phyloP scores from a whole-genome alignment of 2,113 vertebrate species.

The Pangasianodon gigas region DNA sequence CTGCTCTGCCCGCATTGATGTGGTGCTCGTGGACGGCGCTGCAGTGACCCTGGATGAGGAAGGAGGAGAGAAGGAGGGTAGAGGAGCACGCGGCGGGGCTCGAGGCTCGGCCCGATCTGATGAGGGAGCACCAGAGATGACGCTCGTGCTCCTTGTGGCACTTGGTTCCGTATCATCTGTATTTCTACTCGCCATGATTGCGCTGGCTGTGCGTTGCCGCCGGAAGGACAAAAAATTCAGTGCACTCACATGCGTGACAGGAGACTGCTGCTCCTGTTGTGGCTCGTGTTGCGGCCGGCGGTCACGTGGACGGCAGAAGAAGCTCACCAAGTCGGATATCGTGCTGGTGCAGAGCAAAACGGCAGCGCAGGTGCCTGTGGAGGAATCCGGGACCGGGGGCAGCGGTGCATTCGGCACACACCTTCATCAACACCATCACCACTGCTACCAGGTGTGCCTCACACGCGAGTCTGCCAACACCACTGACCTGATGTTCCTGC shows the following conservation, averaged over 20 bases:
- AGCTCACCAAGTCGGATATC: constrained; percentile 97
- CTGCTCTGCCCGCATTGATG: constrained; percentile 85
- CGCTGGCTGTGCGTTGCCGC: constrained; percentile 91
- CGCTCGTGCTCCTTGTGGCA: constrained; percentile 94
- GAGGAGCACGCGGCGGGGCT: constrained; percentile 68
- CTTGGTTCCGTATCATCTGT: constrained; percentile 93
- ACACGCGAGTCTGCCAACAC: constrained; percentile 98
- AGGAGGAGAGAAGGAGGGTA: not conserved
- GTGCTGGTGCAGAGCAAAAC: constrained; percentile 92
- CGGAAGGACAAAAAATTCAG: constrained; percentile 96
- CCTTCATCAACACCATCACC: constrained; percentile 97
- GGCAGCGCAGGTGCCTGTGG: constrained; percentile 81
- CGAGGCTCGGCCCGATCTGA: constrained; percentile 65
- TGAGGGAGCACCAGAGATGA: constrained; percentile 86
- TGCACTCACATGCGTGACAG: constrained; percentile 80
- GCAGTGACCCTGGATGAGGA: constrained; percentile 48
- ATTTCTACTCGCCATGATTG: constrained; percentile 95
- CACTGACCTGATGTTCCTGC: constrained; percentile 98
- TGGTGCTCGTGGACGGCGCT: constrained; percentile 86
- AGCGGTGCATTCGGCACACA: constrained; percentile 74
- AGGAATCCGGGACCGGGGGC: constrained; percentile 86
- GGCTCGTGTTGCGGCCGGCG: constrained; percentile 79
- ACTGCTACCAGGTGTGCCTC: constrained; percentile 99
- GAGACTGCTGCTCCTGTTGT: constrained; percentile 66
- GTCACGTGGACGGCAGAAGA: constrained; percentile 68